Percentiles rank a stretch among this genome's conserved stretches.
Conservation (phyloP, 2,797 vertebrate species). For the Cygnus olor region DNA sequence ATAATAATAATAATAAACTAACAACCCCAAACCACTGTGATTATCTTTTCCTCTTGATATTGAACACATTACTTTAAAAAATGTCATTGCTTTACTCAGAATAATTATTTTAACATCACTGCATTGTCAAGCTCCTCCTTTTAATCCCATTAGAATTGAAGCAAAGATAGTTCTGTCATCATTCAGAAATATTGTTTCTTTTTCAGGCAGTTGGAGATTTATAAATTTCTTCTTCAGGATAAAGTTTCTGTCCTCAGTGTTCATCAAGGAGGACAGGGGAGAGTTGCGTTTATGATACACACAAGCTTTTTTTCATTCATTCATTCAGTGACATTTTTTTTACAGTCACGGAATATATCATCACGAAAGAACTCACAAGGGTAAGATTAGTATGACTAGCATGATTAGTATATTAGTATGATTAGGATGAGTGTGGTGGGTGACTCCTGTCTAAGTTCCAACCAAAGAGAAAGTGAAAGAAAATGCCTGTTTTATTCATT, state of each 20-base stretch:
- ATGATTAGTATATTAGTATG: no score
- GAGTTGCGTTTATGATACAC: neutral
- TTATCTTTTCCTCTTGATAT: neutral
- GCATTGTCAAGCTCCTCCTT: neutral
- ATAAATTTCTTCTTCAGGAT: neutral
- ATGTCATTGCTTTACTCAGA: neutral
- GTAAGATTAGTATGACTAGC: no score
- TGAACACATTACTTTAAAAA: neutral
- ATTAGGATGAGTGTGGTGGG: no score
- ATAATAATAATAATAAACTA: no score
- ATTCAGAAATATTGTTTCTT: neutral
- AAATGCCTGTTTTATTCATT: accelerated
- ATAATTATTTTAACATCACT: neutral
- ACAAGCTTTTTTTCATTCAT: no score
- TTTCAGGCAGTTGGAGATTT: neutral
- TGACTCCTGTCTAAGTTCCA: neutral
- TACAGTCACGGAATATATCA: neutral
- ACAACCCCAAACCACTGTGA: neutral
- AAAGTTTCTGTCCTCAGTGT: neutral
- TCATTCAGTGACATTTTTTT: neutral
- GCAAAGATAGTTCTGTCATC: neutral
- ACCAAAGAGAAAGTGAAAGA: neutral
- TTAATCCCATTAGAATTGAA: neutral
- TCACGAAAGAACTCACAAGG: neutral
- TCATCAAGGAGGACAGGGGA: neutral